Evolutionary conservation across 2,113 vertebrate species (phyloP).

Genomic region (Globicephala melas): DNA sequence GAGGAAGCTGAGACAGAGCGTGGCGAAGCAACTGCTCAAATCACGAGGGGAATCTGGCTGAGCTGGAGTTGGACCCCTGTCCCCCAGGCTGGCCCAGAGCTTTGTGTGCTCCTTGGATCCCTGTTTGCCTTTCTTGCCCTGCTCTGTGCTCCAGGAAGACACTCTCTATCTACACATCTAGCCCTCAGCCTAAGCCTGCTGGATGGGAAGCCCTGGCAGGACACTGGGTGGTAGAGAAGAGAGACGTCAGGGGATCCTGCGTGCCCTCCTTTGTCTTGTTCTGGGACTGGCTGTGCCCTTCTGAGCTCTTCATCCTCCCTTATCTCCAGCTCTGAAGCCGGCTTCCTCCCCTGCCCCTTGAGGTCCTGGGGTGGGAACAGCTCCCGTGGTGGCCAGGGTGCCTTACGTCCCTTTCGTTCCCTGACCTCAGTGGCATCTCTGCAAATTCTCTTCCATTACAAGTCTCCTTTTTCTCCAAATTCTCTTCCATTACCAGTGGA

Average conservation of each 20-base stretch:
- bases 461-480: background rate
- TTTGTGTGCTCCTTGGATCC: background rate
- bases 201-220: background rate
- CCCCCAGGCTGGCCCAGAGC: background rate
- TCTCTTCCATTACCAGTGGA: no score
- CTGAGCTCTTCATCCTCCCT: background rate
- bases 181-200: background rate
- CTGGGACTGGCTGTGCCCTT: background rate
- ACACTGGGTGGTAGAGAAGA: background rate
- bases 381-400: no score
- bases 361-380: background rate
- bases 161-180: no score
- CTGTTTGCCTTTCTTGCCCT: background rate
- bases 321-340: background rate
- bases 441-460: background rate
- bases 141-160: background rate
- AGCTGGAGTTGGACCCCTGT: background rate
- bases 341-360: background rate
- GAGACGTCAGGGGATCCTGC: no score
- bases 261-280: background rate
- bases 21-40: background rate
- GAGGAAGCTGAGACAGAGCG: background rate
- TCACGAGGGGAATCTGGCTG: background rate
- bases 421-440: background rate
- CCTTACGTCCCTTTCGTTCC: background rate